Percentiles rank a stretch among this genome's conserved stretches.
phyloP scores from a whole-genome alignment of 2,113 vertebrate genomes.

The Ophiodon elongatus region DNA sequence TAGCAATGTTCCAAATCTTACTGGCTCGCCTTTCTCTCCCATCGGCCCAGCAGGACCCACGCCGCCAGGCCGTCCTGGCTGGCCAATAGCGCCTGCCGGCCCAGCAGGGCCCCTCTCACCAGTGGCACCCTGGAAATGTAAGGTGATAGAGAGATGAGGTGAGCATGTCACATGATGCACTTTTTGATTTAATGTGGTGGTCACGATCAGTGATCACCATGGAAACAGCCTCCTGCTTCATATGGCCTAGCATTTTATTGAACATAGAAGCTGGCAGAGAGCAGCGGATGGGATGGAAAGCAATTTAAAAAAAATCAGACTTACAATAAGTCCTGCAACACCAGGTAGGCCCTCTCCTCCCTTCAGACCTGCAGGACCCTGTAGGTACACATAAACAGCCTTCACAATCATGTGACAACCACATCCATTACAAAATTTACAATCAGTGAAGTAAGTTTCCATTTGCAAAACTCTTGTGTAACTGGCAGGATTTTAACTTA shows the following conservation, averaged over 20 bases:
- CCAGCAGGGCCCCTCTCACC: slow-evolving; percentile 91
- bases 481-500: neutral
- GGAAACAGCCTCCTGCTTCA: slow-evolving; percentile 67
- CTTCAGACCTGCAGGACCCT: slow-evolving; percentile 92
- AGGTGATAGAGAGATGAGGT: slow-evolving; percentile 44
- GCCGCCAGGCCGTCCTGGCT: slow-evolving; percentile 87
- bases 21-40: slow-evolving; percentile 93
- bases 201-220: slow-evolving; percentile 68
- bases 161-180: slow-evolving; percentile 52
- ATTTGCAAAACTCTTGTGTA: slow-evolving; percentile 1
- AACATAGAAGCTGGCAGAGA: slow-evolving; percentile 17
- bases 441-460: neutral
- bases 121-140: slow-evolving; percentile 85
- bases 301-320: slow-evolving; percentile 68
- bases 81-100: slow-evolving; percentile 89
- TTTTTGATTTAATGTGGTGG: slow-evolving; percentile 58
- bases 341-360: slow-evolving; percentile 90
- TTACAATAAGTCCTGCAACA: slow-evolving; percentile 85
- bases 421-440: neutral
- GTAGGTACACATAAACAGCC: neutral
- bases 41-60: slow-evolving; percentile 87
- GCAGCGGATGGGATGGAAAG: neutral
- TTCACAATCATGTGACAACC: slow-evolving; percentile 10
- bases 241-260: slow-evolving; percentile 43
- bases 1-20: slow-evolving; percentile 79